Evolutionary conservation across 2,888 invertebrate genomes (phyloP).

Genomic region (Macroteleia sp.): DNA sequence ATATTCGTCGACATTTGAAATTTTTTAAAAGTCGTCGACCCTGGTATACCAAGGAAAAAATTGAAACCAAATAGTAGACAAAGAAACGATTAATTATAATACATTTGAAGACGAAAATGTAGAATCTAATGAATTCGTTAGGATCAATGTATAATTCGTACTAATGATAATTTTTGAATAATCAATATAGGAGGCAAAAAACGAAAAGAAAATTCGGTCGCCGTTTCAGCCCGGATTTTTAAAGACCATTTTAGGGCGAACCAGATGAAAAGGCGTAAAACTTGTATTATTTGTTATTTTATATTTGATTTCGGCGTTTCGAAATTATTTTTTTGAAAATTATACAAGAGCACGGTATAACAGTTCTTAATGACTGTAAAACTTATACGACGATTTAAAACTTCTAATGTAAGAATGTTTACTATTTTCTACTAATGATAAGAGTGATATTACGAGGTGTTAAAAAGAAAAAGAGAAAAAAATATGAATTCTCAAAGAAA

Average conservation of each 20-base stretch:
- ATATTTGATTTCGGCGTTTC: conserved; percentile 4
- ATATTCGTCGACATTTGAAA: too few relatives aligned
- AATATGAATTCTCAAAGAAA: neutral
- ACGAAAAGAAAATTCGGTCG: conserved; percentile 2
- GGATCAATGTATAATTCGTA: conserved; percentile 75
- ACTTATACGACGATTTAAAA: conserved; percentile 57
- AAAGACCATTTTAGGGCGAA: neutral
- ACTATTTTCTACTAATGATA: conserved; percentile 70
- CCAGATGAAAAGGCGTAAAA: conserved; percentile 50
- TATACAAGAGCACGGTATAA: conserved; percentile 79
- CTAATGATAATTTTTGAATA: conserved; percentile 65
- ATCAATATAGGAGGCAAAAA: conserved; percentile 24
- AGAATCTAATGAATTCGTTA: conserved; percentile 67
- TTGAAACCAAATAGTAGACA: conserved; percentile 50
- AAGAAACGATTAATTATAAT: conserved; percentile 64
- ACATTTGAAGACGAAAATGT: conserved; percentile 61
- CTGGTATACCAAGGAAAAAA: conserved; percentile 66
- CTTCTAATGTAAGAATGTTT: conserved; percentile 66
- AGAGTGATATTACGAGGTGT: conserved; percentile 50
- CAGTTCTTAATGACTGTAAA: conserved; percentile 75
- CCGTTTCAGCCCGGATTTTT: conserved; percentile 19
- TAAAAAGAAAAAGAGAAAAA: neutral
- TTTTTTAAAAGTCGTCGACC: conserved; percentile 56
- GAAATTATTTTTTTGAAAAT: conserved; percentile 45
- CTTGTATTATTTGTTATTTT: conserved; percentile 22